phyloP scores from a whole-genome alignment of 2,888 invertebrate species.

The Agrypnus murinus region DNA sequence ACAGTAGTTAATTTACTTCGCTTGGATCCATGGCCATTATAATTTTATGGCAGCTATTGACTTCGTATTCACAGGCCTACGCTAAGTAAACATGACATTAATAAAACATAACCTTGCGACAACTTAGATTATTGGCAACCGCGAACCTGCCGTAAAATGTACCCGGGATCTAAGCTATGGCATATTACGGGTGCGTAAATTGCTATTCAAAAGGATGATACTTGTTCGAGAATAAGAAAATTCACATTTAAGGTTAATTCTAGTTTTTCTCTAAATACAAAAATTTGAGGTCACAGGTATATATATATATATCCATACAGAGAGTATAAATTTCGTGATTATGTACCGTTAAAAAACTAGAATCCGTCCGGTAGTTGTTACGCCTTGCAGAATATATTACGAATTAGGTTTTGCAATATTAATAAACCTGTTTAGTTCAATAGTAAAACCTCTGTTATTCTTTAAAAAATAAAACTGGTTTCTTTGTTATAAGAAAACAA shows the following conservation, averaged over 20 bases:
- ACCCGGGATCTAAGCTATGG: constrained; percentile 8
- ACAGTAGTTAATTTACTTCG: constrained; percentile 35
- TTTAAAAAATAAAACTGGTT: constrained; percentile 53
- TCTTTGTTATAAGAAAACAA: constrained; percentile 46
- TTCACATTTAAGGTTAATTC: too few relatives aligned
- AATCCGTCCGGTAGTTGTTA: constrained; percentile 28
- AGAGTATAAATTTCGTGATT: constrained; percentile 11
- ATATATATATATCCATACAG: not conserved
- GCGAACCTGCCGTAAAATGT: constrained; percentile 41
- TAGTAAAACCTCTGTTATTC: constrained; percentile 19
- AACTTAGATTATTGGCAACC: constrained; percentile 40
- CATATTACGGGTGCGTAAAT: not conserved
- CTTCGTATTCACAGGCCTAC: constrained; percentile 42
- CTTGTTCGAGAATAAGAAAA: not conserved
- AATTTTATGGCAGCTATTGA: constrained; percentile 43
- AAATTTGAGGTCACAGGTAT: not conserved
- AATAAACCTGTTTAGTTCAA: constrained; percentile 44
- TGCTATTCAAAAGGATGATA: constrained; percentile 5
- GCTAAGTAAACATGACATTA: constrained; percentile 41
- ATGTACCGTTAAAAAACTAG: constrained; percentile 33
- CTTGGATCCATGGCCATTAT: constrained; percentile 42
- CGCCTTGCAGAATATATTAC: constrained; percentile 31
- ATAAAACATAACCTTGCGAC: constrained; percentile 44
- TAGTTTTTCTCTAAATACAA: too few relatives aligned
- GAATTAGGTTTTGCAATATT: constrained; percentile 45